phyloP scores from a whole-genome alignment of 2,797 vertebrate genomes.

The Harpagifer antarcticus region DNA sequence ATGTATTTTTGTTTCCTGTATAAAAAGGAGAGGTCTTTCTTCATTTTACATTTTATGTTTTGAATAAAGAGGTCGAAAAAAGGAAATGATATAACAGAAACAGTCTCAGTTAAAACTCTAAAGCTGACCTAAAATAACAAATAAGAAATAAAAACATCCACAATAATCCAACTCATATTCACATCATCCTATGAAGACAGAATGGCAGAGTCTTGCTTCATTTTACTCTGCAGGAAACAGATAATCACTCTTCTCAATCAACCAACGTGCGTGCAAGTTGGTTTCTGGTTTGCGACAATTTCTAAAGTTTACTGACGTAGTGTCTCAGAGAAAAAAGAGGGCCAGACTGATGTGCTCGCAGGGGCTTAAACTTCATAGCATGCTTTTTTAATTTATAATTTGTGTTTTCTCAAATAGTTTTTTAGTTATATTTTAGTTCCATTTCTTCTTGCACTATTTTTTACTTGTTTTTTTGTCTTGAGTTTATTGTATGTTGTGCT shows the following conservation, averaged over 20 bases:
- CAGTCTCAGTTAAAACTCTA: not conserved
- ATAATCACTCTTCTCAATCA: not conserved
- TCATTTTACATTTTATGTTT: conserved; percentile 2
- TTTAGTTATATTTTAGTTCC: not conserved
- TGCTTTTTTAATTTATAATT: not conserved
- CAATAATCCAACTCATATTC: not conserved
- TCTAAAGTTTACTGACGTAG: not conserved
- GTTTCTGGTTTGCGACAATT: not conserved
- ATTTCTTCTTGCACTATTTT: too few relatives aligned
- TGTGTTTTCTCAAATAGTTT: not conserved
- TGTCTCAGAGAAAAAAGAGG: not conserved
- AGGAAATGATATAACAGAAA: not conserved
- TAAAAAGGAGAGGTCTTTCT: not conserved
- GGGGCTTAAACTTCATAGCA: not conserved
- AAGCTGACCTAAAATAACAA: not conserved
- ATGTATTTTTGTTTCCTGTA: conserved; percentile 2
- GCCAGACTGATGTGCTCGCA: not conserved
- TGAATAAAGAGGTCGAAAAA: not conserved
- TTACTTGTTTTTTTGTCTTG: too few relatives aligned
- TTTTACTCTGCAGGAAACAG: not conserved
- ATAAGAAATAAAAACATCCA: not conserved
- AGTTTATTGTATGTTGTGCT: too few relatives aligned
- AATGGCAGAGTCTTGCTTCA: not conserved
- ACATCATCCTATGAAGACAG: not conserved
- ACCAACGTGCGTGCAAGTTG: not conserved